Conservation (phyloP, 2,797 vertebrate species). For the Centropyge bicolor region DNA sequence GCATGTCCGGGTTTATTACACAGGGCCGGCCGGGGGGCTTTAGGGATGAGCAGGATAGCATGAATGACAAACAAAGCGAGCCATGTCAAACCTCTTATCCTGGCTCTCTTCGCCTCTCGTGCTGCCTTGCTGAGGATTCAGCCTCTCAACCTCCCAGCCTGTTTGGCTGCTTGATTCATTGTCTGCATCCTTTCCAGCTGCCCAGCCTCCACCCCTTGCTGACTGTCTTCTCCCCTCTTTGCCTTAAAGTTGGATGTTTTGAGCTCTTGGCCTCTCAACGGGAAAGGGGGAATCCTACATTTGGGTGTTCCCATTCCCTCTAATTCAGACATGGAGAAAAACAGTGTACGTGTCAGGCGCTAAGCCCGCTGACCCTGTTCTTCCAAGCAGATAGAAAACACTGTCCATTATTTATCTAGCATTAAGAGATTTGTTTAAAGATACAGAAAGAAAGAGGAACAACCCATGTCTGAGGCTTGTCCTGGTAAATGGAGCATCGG, state of each 20-base stretch:
- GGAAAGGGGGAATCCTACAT: slow-evolving; percentile 55
- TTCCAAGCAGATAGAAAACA: slow-evolving; percentile 51
- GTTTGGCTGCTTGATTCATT: slow-evolving; percentile 54
- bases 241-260: slow-evolving; percentile 47
- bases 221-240: slow-evolving; percentile 32
- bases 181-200: slow-evolving; percentile 48
- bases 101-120: slow-evolving; percentile 52
- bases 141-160: slow-evolving; percentile 54
- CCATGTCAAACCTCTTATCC: slow-evolving; percentile 72
- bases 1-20: slow-evolving; percentile 73
- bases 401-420: slow-evolving; percentile 51
- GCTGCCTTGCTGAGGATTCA: slow-evolving; percentile 65
- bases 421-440: slow-evolving; percentile 62
- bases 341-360: slow-evolving; percentile 46
- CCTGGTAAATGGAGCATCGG: slow-evolving; percentile 35
- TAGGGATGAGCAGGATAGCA: slow-evolving; percentile 68
- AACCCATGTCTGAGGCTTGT: slow-evolving; percentile 21
- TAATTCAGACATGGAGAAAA: slow-evolving; percentile 51
- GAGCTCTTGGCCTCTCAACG: slow-evolving; percentile 40
- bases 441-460: slow-evolving; percentile 35
- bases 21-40: slow-evolving; percentile 57
- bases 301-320: slow-evolving; percentile 58
- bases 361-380: slow-evolving; percentile 58
- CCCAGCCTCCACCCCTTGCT: slow-evolving; percentile 41
- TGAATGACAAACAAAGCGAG: slow-evolving; percentile 78